These are phyloP conservation scores for Cherax destructor DNA, from an alignment of 1,140 invertebrate genomes.

Conservation along the genomic window DNA sequence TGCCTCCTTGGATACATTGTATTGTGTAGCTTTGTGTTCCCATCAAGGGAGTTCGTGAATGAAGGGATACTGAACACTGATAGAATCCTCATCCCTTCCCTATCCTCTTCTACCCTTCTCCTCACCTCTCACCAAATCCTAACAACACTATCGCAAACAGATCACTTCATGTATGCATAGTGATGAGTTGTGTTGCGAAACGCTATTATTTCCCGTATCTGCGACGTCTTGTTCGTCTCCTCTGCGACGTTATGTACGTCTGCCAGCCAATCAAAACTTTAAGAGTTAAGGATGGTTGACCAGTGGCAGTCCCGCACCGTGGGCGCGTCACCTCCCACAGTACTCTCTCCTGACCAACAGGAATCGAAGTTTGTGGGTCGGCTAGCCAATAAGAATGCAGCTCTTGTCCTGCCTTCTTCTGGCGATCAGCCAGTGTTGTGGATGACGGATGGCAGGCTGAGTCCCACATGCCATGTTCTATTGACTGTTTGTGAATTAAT, in stretches of 20 bases:
- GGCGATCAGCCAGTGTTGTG: neutral
- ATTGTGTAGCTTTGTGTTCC: too few relatives aligned
- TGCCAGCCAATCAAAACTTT: conserved; percentile 37
- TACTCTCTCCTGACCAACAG: neutral
- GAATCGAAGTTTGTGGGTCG: neutral
- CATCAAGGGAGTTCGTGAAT: too few relatives aligned
- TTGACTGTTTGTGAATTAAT: conserved; percentile 47
- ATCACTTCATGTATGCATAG: neutral
- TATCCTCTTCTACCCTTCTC: neutral
- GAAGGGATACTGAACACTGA: too few relatives aligned
- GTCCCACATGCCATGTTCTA: conserved; percentile 22
- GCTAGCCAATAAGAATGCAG: conserved; percentile 20
- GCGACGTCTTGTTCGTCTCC: neutral
- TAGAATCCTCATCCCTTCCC: too few relatives aligned
- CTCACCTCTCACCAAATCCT: neutral
- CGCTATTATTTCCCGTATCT: neutral
- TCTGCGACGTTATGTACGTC: neutral
- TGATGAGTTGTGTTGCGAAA: neutral
- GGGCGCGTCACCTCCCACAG: too few relatives aligned
- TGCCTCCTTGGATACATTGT: too few relatives aligned
- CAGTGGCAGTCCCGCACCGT: neutral
- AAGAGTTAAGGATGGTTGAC: conserved; percentile 14
- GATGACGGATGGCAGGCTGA: conserved; percentile 31
- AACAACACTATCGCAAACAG: neutral
- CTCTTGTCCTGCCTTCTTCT: too few relatives aligned